Evolutionary conservation across 64 coral and sea anemone genomes (phyloP).

Genomic region (Porites lutea): DNA sequence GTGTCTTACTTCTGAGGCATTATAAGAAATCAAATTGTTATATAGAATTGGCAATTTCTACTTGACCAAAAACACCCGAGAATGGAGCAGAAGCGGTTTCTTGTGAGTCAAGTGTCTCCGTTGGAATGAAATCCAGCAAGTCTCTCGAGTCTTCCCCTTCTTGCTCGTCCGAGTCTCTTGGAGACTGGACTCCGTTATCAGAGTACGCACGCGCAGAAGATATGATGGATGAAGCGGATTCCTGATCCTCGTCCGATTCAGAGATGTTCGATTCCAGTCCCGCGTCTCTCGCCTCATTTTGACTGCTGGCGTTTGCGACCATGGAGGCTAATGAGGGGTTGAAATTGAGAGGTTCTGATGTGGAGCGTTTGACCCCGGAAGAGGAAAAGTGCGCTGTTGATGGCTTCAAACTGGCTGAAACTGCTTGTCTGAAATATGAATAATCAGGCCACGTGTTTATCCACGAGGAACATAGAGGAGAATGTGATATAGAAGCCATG

Average conservation of each 20-base stretch:
- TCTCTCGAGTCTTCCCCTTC: constrained; percentile 33
- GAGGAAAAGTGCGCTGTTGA: constrained; percentile 24
- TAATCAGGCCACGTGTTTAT: not conserved
- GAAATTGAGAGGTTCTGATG: constrained; percentile 79
- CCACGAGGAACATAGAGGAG: too few species aligned
- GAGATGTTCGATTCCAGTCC: constrained; percentile 82
- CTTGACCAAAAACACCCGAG: constrained; percentile 66
- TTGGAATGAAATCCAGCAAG: constrained; percentile 57
- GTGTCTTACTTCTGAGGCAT: not conserved
- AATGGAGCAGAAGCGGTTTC: constrained; percentile 64
- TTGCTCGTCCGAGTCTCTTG: constrained; percentile 61
- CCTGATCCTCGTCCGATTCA: constrained; percentile 79
- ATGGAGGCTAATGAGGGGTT: constrained; percentile 82
- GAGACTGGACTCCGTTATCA: constrained; percentile 58
- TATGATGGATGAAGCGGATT: constrained; percentile 79
- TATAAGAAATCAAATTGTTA: not conserved
- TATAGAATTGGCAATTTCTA: constrained; percentile 84
- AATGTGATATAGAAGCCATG: not conserved
- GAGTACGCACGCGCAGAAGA: constrained; percentile 97
- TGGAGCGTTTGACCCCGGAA: constrained; percentile 62
- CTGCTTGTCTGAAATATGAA: constrained; percentile 51
- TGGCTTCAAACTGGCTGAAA: constrained; percentile 63
- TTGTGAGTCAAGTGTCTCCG: constrained; percentile 53
- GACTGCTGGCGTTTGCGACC: constrained; percentile 87
- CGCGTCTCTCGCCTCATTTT: constrained; percentile 56